Evolutionary conservation across 1,140 invertebrate species (phyloP), one percentile per base, ranked within the genome.

Genomic region (Sinella curviseta): DNA sequence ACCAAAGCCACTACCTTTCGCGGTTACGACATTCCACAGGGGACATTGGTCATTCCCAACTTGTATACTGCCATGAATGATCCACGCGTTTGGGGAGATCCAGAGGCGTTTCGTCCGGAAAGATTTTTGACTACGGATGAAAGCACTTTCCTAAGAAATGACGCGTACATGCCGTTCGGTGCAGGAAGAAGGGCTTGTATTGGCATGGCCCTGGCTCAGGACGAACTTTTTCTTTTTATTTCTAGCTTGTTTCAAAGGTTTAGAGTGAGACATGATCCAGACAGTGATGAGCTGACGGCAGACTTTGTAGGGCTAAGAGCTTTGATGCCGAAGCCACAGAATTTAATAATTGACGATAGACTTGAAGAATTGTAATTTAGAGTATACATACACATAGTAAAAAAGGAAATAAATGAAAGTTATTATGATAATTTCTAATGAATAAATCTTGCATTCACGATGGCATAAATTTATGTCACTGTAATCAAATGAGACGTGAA

Each of bases 31-130:
- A 86, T 88, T 33, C 87, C 87, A 14, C 84, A 85, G 76, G 86
- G 84, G 39, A 80, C 86, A 20, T 81, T 86, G 1, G 83, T 88
- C n/a, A 79, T 88, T 1, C 85, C 86, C 1, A 89, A 89, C 79
- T 78, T 88, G 33, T 88, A 85, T 70, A 85, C 84, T 0, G 86
- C 88, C 84, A 85, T 85, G 78, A 85, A 86, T 34, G 86, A 89
- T 82, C 82, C 85, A 0, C 81, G 80, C 20, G 76, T 86, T 14
- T 89, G 88, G 82, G 84, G 85, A 1, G 39, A 48, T 8, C n/a
- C n/a, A n/a, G n/a, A n/a, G n/a, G 77, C 30, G 8, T 76, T 76
- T 36, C 31, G 74, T 14, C 74, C 74, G 1, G 74, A 76, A 34
- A 14, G 74, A 30, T 76, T 76, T 55, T 17, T 76, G 26, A 24